These are phyloP conservation scores for Lepidochitona cinerea DNA, from an alignment of 2,888 invertebrate genomes.

Conservation along the genomic window DNA sequence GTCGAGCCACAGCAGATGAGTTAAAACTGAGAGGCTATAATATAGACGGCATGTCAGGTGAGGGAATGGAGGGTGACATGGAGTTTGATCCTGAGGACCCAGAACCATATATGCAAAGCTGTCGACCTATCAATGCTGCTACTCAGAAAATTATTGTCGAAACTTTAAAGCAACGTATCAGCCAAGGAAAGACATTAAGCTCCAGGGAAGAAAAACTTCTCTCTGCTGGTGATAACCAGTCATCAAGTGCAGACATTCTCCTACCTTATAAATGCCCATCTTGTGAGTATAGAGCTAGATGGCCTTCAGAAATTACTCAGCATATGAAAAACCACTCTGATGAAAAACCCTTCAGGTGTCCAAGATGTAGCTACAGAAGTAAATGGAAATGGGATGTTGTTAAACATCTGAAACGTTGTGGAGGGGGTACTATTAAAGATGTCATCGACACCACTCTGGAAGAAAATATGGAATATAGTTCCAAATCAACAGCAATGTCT, in stretches of 20 bases:
- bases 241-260: slow-evolving; percentile 41
- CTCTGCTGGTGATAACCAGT: not conserved
- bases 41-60: not conserved
- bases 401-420: slow-evolving; percentile 69
- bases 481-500: not conserved
- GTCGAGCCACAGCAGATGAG: not conserved
- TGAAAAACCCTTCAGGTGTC: slow-evolving; percentile 69
- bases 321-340: slow-evolving; percentile 71
- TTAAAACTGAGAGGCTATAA: too few species aligned
- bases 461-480: not conserved
- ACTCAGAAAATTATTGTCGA: slow-evolving; percentile 37
- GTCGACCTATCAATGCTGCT: slow-evolving; percentile 26
- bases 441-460: slow-evolving; percentile 63
- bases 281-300: slow-evolving; percentile 69
- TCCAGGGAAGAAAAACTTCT: not conserved
- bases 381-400: slow-evolving; percentile 72
- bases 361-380: slow-evolving; percentile 68
- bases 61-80: not conserved
- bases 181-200: not conserved
- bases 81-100: slow-evolving; percentile 8
- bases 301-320: slow-evolving; percentile 71
- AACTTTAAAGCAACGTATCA: slow-evolving; percentile 29
- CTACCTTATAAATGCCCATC: slow-evolving; percentile 67
- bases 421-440: slow-evolving; percentile 72
- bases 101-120: slow-evolving; percentile 4